These are phyloP conservation scores for Trypoxylon attenuatum DNA, from an alignment of 2,888 invertebrate species.

Conservation along the genomic window DNA sequence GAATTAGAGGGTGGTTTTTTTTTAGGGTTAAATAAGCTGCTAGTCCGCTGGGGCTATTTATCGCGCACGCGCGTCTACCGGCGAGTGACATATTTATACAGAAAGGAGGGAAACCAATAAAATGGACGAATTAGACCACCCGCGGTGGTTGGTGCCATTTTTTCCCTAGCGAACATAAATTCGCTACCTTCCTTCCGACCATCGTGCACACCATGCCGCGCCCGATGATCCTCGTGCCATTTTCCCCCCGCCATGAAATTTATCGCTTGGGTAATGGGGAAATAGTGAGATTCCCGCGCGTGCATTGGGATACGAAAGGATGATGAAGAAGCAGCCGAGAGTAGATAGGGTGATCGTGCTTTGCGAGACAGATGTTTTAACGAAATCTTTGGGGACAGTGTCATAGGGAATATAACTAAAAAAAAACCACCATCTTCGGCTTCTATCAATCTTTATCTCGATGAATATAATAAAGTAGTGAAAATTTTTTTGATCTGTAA, in stretches of 20 bases:
- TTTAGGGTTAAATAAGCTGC: too few species aligned
- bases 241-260: slow-evolving; percentile 55
- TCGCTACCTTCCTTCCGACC: slow-evolving; percentile 16
- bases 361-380: not conserved
- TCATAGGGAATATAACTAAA: too few species aligned
- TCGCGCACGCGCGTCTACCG: not conserved
- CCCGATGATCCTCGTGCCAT: slow-evolving; percentile 57
- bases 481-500: too few species aligned
- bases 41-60: not conserved
- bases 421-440: too few species aligned
- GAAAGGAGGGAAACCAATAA: slow-evolving; percentile 11
- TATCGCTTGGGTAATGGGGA: slow-evolving; percentile 64
- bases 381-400: too few species aligned
- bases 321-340: not conserved
- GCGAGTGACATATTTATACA: slow-evolving; percentile 1
- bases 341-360: slow-evolving; percentile 4
- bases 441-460: too few species aligned
- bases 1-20: too few species aligned
- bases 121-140: slow-evolving; percentile 14
- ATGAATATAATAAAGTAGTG: too few species aligned
- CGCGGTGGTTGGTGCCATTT: slow-evolving; percentile 32
- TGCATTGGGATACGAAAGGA: slow-evolving; percentile 9
- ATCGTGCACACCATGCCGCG: not conserved
- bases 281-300: slow-evolving; percentile 55
- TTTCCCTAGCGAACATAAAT: slow-evolving; percentile 51